phyloP scores from a whole-genome alignment of 1,140 invertebrate genomes.

The Trigoniulus corallinus region DNA sequence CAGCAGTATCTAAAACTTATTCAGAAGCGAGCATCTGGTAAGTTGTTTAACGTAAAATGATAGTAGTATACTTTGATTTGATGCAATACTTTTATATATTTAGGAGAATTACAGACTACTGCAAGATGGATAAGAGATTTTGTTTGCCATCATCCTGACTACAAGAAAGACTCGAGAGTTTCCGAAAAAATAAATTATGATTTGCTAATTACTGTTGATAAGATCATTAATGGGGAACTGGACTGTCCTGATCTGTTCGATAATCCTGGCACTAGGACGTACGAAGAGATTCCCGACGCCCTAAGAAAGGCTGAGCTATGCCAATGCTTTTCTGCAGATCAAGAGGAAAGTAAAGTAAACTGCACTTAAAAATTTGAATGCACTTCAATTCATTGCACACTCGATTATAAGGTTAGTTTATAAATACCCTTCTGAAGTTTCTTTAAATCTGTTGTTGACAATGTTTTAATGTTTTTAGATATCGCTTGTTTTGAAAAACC shows the following conservation, averaged over 20 bases:
- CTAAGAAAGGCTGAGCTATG: constrained; percentile 15
- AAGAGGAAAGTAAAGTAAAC: constrained; percentile 7
- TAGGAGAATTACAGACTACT: constrained; percentile 45
- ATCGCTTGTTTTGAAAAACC: no score
- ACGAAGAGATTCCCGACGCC: constrained; percentile 20
- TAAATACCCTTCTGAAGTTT: no score
- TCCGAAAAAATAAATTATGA: constrained; percentile 85
- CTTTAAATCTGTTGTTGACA: no score
- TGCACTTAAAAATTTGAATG: not conserved
- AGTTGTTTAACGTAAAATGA: constrained; percentile 27
- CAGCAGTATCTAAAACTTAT: constrained; percentile 94
- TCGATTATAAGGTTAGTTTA: no score
- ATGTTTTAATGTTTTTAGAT: no score
- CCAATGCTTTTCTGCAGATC: constrained; percentile 3
- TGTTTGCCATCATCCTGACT: constrained; percentile 71
- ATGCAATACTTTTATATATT: no score
- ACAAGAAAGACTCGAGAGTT: constrained; percentile 77
- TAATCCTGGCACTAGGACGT: constrained; percentile 16
- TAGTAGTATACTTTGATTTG: not conserved
- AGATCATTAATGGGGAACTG: constrained; percentile 50
- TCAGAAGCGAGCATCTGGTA: constrained; percentile 68
- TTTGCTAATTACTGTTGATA: constrained; percentile 54
- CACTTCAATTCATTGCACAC: no score
- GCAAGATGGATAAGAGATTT: constrained; percentile 85
- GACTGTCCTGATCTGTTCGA: constrained; percentile 47